These are phyloP conservation scores for Eupithecia exiguata DNA, from an alignment of 2,888 invertebrate species.

Conservation along the genomic window DNA sequence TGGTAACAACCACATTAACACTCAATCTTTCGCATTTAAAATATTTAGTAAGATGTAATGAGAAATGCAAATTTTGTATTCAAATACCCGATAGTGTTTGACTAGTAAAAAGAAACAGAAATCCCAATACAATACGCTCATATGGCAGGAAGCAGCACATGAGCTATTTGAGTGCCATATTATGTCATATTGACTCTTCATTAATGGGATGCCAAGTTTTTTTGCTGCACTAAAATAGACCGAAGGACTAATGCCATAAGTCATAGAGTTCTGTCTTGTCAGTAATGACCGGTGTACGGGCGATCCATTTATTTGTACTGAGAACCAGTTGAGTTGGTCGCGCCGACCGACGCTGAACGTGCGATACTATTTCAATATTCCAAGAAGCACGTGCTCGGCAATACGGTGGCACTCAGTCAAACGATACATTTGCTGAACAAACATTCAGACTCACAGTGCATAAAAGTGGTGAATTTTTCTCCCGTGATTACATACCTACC, in stretches of 20 bases:
- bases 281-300: conserved; percentile 30
- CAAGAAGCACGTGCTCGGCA: conserved; percentile 21
- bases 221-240: conserved; percentile 40
- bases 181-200: conserved; percentile 46
- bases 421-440: conserved; percentile 9
- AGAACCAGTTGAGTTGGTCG: conserved; percentile 34
- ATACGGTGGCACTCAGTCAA: neutral
- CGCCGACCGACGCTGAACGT: conserved; percentile 23
- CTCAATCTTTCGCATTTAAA: no score
- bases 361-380: conserved; percentile 15
- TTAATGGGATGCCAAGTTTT: conserved; percentile 47
- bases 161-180: conserved; percentile 41
- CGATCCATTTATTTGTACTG: conserved; percentile 38
- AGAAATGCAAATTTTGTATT: no score
- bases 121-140: neutral
- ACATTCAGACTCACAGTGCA: neutral
- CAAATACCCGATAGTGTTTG: neutral
- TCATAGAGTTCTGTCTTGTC: conserved; percentile 26
- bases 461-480: neutral
- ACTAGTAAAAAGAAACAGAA: neutral
- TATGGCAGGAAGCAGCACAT: conserved; percentile 17
- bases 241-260: conserved; percentile 33
- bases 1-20: no score
- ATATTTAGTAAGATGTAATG: no score
- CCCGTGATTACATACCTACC: neutral